These are phyloP conservation scores for Podarcis muralis DNA, from an alignment of 2,113 vertebrate species.

Conservation along the genomic window DNA sequence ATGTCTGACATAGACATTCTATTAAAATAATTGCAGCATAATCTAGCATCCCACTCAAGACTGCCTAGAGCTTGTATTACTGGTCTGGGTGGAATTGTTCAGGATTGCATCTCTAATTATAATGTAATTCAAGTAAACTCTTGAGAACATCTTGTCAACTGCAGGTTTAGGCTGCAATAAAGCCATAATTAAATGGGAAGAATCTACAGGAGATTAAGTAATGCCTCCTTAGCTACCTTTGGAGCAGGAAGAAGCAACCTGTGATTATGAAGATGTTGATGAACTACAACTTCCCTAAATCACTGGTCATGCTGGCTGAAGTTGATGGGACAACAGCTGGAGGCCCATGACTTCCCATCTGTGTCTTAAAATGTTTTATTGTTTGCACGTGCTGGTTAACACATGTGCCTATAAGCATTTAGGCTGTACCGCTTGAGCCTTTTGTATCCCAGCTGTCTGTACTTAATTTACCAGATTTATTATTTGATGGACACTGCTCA, in stretches of 20 bases:
- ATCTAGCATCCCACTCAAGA: background rate
- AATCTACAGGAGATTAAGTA: no score
- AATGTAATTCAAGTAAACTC: background rate
- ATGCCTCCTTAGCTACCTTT: no score
- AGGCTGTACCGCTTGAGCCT: background rate
- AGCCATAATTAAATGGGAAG: background rate
- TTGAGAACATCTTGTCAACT: background rate
- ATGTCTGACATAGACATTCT: background rate
- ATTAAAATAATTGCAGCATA: background rate
- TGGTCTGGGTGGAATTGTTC: background rate
- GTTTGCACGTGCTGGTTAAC: background rate
- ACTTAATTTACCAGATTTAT: background rate
- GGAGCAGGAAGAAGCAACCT: no score
- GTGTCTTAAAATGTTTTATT: background rate
- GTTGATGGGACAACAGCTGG: no score
- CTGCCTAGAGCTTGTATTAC: background rate
- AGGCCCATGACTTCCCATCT: no score
- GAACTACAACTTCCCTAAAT: no score
- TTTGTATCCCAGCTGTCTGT: background rate
- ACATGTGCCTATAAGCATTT: background rate
- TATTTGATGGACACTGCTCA: background rate
- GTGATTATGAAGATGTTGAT: no score
- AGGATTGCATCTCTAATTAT: background rate
- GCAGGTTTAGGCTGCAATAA: background rate
- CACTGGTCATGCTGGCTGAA: no score